Evolutionary conservation across 2,888 invertebrate genomes (phyloP), one percentile per base, ranked within the genome.

Genomic region (Morinoia aosen): DNA sequence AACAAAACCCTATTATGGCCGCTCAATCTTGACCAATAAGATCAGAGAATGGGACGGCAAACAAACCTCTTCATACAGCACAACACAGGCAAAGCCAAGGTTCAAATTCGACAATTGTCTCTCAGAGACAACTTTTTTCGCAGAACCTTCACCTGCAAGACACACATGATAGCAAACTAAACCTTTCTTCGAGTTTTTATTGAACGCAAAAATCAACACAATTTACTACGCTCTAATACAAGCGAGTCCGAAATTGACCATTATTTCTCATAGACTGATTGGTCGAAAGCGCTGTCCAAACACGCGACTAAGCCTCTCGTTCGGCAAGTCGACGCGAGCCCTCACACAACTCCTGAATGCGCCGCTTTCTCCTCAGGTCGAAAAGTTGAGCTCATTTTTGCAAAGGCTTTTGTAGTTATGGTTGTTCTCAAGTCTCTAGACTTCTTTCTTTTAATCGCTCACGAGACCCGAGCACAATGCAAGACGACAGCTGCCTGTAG

Each of bases 231-330:
- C 61, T 19, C 61, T 8, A 61, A 61, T 61, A 61, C 76, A 76
- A 76, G 33, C 76, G 33, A 10, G 76, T 76, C 76, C 76, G 25
- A 76, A 76, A 25, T 90, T 39, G 90, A 39, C 90, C 40, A 39
- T 90, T 90, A 48, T 90, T 48, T 40, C 90, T 90, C 16, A 90
- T 90, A 39, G 12, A 14, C 39, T 90, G 90, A 90, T 90, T 90
- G 90, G 90, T 40, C 39, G 90, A 40, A 39, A 90, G 90, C 90
- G 39, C 90, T 90, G 40, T 40, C 90, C 90, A 90, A 90, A 90
- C 90, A 90, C 90, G 40, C 90, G 90, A 90, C 90, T 90, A 19
- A 90, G 40, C 90, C 90, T 90, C 76, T 90, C 40, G 90, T 40
- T 33, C 90, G 40, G 12, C 39, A 90, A 40, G 33, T 40, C 40